Base-by-base conservation (phyloP, 2,797 vertebrate species). In the Neoniphon sammara region DNA sequence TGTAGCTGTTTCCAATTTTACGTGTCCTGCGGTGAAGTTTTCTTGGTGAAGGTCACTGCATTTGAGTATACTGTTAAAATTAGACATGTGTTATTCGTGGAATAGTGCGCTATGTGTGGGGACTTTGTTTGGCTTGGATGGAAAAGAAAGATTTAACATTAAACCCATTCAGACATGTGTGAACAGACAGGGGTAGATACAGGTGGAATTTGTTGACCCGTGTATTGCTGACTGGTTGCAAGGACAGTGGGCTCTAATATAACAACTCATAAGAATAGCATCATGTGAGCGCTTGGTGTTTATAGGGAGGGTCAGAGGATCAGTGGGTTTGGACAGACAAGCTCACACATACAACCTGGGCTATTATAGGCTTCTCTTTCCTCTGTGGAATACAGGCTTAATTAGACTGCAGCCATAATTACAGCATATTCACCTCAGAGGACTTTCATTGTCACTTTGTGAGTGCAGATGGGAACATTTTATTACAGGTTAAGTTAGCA, bases 261-360 rank as follows among this genome's bases (percentile, higher is more conserved):
- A 86, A 79, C 70, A 70, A 70, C 70, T 72, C 82, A 83, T 82
- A 86, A 81, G 79, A 91, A 93, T 89, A 93, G 91, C 82, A 42
- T 89, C 88, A 93, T 80, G 58, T 77, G 78, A 78, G 75, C 14
- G 46, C 12, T 69, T 66, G 72, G 64, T 78, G 74, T 82, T 82
- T 61, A 77, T 73, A 84, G 81, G 75, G 57, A 66, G 65, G 56
- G 72, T 73, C 62, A 27, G 56, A 31, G 75, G 74, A 73, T 85
- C 77, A 84, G 52, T 54, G 67, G 79, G 75, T 77, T 85, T 49
- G 70, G 78, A 78, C 73, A 60, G 74, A 72, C 78, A 11, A 55
- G 56, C 54, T 79, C 78, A 56, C 47, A 49, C 75, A 65, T 47
- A 70, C 57, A 54, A 65, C 70, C 25, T 57, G 67, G 34, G 59